Evolutionary conservation across 2,113 vertebrate genomes (phyloP), one percentile per base, ranked within the genome.

Genomic region (Sander vitreus): DNA sequence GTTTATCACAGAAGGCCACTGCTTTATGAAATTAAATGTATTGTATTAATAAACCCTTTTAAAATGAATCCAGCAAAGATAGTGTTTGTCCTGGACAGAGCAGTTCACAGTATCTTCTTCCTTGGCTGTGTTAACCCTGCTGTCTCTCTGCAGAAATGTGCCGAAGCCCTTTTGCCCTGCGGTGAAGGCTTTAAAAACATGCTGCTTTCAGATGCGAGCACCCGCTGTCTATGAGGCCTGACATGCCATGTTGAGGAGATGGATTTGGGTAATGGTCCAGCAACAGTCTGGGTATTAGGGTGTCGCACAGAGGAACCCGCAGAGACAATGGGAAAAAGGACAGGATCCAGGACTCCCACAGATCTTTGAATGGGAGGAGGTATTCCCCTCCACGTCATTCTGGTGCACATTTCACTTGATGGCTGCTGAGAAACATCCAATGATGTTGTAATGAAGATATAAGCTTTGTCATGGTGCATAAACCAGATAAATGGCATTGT

Each of bases 191-290:
- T 88, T 85, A 88, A 82, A 75, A 73, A 73, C 84, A 65, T 47
- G 85, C 89, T 91, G 89, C 67, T 83, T 71, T 82, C 71, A 85
- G 51, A 87, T 50, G 67, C 69, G 19, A 50, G 55, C 80, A 50
- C 83, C 85, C 16, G 80, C 90, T 78, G 91, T 51, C 83, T 63
- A 55, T 25, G 39, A 85, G 70, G 72, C 27, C 79, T 62, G 68
- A 80, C 60, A 14, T 59, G 81, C 73, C 36, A 80, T 19, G 54
- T 57, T 64, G 58, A 81, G 39, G 65, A 81, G 75, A 88, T 81
- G 64, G 83, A 86, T 87, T 91, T 86, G 81, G 84, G 76, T 91
- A 86, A 92, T 92, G 88, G 79, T 89, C 85, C 89, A 80, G 73
- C 78, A 84, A 80, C 54, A 85, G 73, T 65, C 73, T 54, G 25